phyloP scores from a whole-genome alignment of 2,888 invertebrate species.

The Mythimna lalbum region DNA sequence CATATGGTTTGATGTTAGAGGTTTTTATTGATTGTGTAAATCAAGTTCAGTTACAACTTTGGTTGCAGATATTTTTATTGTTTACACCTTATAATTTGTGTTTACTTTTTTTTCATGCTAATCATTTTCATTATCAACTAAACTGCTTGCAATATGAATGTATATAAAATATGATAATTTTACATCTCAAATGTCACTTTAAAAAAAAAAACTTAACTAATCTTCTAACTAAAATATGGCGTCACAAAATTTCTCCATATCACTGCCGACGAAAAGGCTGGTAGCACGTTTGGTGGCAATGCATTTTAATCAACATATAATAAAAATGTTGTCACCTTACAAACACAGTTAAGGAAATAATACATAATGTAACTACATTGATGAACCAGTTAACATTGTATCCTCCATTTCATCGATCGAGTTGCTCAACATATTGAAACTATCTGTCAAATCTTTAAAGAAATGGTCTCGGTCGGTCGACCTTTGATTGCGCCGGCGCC shows the following conservation, averaged over 20 bases:
- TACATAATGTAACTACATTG: constrained; percentile 2
- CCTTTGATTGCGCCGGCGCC: constrained; percentile 76
- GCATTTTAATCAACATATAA: no score
- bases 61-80: not conserved
- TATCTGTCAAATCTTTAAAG: constrained; percentile 67
- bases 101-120: not conserved
- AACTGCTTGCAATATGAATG: no score
- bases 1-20: constrained; percentile 5
- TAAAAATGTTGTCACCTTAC: no score
- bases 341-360: constrained; percentile 3
- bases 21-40: not conserved
- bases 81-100: not conserved
- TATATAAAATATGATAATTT: not conserved
- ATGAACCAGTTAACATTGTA: constrained; percentile 33
- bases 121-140: not conserved
- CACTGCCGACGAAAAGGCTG: no score
- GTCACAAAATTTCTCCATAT: no score
- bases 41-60: not conserved
- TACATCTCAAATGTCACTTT: no score
- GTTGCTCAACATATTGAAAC: constrained; percentile 55
- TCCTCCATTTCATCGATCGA: constrained; percentile 32
- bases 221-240: no score
- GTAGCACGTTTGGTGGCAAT: no score
- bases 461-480: constrained; percentile 73
- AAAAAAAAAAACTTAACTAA: no score